Percentiles rank a stretch among this genome's conserved stretches.
phyloP scores from a whole-genome alignment of 2,797 vertebrate species.

The Clarias pachynema region DNA sequence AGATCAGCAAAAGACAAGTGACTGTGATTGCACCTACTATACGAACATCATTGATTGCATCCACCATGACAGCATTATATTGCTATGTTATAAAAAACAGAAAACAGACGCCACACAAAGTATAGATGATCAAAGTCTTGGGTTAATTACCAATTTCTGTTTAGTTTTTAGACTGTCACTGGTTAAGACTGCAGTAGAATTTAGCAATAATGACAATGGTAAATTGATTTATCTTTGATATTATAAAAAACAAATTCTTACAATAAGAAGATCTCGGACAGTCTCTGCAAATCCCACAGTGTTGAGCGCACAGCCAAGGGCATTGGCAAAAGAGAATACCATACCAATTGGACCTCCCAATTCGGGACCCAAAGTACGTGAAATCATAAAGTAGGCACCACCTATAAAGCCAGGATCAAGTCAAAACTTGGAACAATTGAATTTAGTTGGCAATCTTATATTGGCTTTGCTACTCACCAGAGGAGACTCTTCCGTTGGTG shows the following conservation, averaged over 20 bases:
- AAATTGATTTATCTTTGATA: not conserved
- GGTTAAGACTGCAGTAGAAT: not conserved
- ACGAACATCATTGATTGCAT: constrained; percentile 68
- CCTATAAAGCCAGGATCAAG: constrained; percentile 56
- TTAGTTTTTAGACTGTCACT: not conserved
- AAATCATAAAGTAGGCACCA: constrained; percentile 77
- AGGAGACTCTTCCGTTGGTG: constrained; percentile 76
- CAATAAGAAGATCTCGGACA: constrained; percentile 68
- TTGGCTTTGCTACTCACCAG: constrained; percentile 65
- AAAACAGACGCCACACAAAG: not conserved
- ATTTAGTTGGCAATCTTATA: not conserved
- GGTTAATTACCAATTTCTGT: not conserved
- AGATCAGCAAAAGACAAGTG: constrained; percentile 70
- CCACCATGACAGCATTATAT: constrained; percentile 65
- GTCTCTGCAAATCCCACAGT: constrained; percentile 75
- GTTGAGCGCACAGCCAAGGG: constrained; percentile 74
- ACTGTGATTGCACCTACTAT: constrained; percentile 73
- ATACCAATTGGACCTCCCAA: constrained; percentile 73
- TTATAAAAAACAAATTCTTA: constrained; percentile 40
- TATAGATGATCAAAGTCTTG: not conserved
- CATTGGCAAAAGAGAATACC: constrained; percentile 76
- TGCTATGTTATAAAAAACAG: constrained; percentile 61
- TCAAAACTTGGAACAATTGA: not conserved
- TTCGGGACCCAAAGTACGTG: constrained; percentile 73
- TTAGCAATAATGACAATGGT: not conserved